A percentile compares a stretch with the other conserved stretches of the same genome.
These are phyloP conservation scores for Hippopotamus amphibius DNA, from an alignment of 2,113 vertebrate species.

Conservation along the genomic window DNA sequence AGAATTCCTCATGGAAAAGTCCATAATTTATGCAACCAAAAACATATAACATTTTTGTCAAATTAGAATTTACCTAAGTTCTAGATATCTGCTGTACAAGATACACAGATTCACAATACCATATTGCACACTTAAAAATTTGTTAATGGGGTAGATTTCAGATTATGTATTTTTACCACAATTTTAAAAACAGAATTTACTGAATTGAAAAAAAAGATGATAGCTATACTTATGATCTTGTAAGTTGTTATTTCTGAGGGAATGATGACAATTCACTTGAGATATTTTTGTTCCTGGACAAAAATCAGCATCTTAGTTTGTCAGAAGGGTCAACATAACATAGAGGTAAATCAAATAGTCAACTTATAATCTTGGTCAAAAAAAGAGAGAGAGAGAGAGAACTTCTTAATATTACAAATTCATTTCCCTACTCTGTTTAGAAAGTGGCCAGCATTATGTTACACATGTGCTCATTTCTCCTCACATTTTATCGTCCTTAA, in stretches of 20 bases:
- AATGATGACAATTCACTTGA: not conserved
- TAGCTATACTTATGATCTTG: not conserved
- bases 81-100: not conserved
- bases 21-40: slow-evolving; percentile 80
- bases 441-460: not conserved
- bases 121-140: not conserved
- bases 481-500: not conserved
- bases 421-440: not conserved
- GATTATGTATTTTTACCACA: not conserved
- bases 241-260: not conserved
- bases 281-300: not conserved
- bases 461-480: not conserved
- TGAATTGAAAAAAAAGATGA: not conserved
- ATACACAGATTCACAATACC: not conserved
- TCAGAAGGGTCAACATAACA: not conserved
- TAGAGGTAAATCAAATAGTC: not conserved
- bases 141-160: not conserved
- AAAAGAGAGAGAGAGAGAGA: not conserved
- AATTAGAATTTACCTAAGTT: slow-evolving; percentile 28
- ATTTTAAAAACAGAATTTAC: not conserved
- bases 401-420: not conserved
- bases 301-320: not conserved
- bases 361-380: not conserved
- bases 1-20: slow-evolving; percentile 80
- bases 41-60: slow-evolving; percentile 76